phyloP scores from a whole-genome alignment of 2,113 vertebrate species.

The Halichoeres trimaculatus region DNA sequence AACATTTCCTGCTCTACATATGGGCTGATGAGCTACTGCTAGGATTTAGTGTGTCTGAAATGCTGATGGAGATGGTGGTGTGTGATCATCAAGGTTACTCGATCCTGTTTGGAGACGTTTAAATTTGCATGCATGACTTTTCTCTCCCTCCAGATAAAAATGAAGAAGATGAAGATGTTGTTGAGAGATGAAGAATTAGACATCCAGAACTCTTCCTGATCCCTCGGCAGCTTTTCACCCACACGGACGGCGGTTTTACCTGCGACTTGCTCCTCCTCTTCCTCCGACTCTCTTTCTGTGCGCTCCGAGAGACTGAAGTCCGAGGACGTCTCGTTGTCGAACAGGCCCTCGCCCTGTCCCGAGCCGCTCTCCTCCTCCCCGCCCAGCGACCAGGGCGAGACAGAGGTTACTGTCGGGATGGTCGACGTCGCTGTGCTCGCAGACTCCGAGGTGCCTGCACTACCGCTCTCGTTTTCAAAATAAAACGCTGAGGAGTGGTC shows the following conservation, averaged over 20 bases:
- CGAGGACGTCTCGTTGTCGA: constrained; percentile 95
- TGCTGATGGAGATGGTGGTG: constrained; percentile 10
- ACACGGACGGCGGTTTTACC: constrained; percentile 85
- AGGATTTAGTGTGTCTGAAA: not conserved
- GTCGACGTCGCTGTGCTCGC: constrained; percentile 43
- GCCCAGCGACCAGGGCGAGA: constrained; percentile 84
- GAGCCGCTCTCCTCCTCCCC: constrained; percentile 93
- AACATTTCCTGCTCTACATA: too few relatives aligned
- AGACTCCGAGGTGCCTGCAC: constrained; percentile 46
- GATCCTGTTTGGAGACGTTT: not conserved
- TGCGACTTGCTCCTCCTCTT: constrained; percentile 84
- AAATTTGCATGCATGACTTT: constrained; percentile 5
- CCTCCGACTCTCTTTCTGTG: constrained; percentile 85
- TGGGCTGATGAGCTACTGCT: too few relatives aligned
- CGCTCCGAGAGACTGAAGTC: constrained; percentile 94
- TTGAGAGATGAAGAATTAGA: constrained; percentile 52
- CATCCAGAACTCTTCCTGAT: constrained; percentile 35
- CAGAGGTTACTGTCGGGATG: constrained; percentile 66
- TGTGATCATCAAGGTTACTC: not conserved
- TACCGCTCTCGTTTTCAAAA: constrained; percentile 83
- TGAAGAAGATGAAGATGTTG: constrained; percentile 26
- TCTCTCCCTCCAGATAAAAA: constrained; percentile 24
- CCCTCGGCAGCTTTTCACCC: constrained; percentile 11
- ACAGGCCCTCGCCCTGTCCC: constrained; percentile 89
- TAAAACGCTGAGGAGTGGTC: constrained; percentile 81